Percentiles rank a stretch among this genome's conserved stretches.
phyloP scores from a whole-genome alignment of 92 coral and sea anemone species.

The Montipora capitata region DNA sequence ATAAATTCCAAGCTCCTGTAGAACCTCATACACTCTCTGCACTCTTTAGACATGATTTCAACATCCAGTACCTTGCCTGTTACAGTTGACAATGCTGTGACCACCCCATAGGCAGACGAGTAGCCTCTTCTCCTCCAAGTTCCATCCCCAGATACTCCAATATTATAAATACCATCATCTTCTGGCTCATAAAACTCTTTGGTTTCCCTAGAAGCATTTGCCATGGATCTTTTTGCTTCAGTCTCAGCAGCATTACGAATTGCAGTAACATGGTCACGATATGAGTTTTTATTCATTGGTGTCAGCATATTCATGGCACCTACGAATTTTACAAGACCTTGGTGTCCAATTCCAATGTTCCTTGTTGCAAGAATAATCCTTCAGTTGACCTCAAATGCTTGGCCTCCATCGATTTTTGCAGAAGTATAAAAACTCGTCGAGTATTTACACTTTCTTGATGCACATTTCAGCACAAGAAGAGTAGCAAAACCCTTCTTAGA shows the following conservation, averaged over 20 bases:
- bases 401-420: conserved; percentile 20
- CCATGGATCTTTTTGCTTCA: conserved; percentile 49
- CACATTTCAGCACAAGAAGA: conserved; percentile 41
- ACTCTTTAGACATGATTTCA: conserved; percentile 58
- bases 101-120: conserved; percentile 65
- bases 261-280: conserved; percentile 31
- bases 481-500: conserved; percentile 66
- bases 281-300: conserved; percentile 66
- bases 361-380: conserved; percentile 58
- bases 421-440: conserved; percentile 54
- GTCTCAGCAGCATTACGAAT: conserved; percentile 35
- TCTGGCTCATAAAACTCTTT: conserved; percentile 55
- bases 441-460: conserved; percentile 39
- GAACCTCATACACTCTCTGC: conserved; percentile 54
- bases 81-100: conserved; percentile 59
- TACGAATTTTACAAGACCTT: conserved; percentile 56
- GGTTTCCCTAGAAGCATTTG: conserved; percentile 40
- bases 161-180: conserved; percentile 34
- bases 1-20: conserved; percentile 59
- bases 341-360: conserved; percentile 71
- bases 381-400: conserved; percentile 69
- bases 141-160: conserved; percentile 73
- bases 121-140: conserved; percentile 70
- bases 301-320: conserved; percentile 64
- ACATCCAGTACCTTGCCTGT: conserved; percentile 65